Base-by-base conservation (phyloP, 1,140 invertebrate species). In the Bactericera cockerelli region DNA sequence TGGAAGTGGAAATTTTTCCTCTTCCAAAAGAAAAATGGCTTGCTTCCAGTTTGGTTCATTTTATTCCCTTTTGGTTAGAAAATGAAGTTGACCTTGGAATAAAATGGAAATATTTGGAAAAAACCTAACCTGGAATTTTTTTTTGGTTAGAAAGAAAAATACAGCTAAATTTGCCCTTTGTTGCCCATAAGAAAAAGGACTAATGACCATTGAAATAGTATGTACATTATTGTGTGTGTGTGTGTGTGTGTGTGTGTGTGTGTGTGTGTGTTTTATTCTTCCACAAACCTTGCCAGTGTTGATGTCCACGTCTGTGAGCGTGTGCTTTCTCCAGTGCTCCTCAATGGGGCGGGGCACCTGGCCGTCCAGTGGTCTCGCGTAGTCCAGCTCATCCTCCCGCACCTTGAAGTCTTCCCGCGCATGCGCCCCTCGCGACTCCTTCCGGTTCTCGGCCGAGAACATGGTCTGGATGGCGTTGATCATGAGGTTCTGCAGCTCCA, bases 351-450 rank as follows among this genome's bases (percentile, higher is more conserved):
- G 79, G 61, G 79, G 76, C 57, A 75, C 74, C 74, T 95, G 89
- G 59, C 84, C 86, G 36, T 92, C 86, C 1, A 93, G 25, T 0
- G 95, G 87, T 70, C 97, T 96, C 61, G 81, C 83, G 70, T 91
- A 98, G 72, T 98, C 93, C 66, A 78, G 90, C 73, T 99, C 96
- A 74, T 99, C 96, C 31, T 90, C 71, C 55, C 96, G 75, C 65
- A 79, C 77, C 70, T 89, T 89, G 70, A 86, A 98, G 74, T 98
- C 95, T 74, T 98, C 95, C 22, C 96, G 77, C 1, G 94, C 92
- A 75, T 99, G 97, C 26, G 96, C 96, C 26, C 97, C 97, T 56
- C 97, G 80, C n/a, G 89, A 94, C 76, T 99, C 97, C 71, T 97
- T 96, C 28, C 97, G 77, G 49, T 89, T 91, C 71, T 95, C 90